Conservation (phyloP, 2,797 vertebrate species). For the Leptodactylus fallax region DNA sequence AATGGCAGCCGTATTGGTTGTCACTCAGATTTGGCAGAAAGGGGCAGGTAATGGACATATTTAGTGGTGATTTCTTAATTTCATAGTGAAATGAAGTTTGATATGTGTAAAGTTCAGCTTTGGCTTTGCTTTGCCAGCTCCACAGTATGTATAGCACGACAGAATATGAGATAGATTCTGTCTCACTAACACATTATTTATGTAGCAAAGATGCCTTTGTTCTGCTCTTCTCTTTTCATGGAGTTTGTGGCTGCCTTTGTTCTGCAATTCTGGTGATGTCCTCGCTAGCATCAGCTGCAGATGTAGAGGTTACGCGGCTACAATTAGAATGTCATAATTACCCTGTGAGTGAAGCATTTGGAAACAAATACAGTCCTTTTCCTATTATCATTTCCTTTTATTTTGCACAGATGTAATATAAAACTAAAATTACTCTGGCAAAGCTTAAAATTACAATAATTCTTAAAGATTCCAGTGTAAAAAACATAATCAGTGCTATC, state of each 20-base stretch:
- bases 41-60: not conserved
- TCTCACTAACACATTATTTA: slow-evolving; percentile 16
- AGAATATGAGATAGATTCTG: not conserved
- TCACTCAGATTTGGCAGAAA: not conserved
- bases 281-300: slow-evolving; percentile 45
- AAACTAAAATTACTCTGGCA: slow-evolving; percentile 52
- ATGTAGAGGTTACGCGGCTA: slow-evolving; percentile 52
- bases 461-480: slow-evolving; percentile 41
- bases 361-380: slow-evolving; percentile 57
- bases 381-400: slow-evolving; percentile 53
- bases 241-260: slow-evolving; percentile 32
- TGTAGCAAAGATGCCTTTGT: slow-evolving; percentile 1
- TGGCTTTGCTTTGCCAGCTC: not conserved
- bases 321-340: slow-evolving; percentile 57
- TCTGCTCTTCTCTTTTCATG: slow-evolving; percentile 25
- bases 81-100: not conserved
- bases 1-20: not conserved
- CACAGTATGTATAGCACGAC: not conserved
- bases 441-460: slow-evolving; percentile 58
- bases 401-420: slow-evolving; percentile 53
- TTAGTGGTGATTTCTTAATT: not conserved
- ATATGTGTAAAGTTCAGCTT: no score
- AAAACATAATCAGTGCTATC: slow-evolving; percentile 49
- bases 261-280: slow-evolving; percentile 23
- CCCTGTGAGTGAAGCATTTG: slow-evolving; percentile 52